Evolutionary conservation across 2,113 vertebrate genomes (phyloP).

Genomic region (Prionailurus viverrinus): DNA sequence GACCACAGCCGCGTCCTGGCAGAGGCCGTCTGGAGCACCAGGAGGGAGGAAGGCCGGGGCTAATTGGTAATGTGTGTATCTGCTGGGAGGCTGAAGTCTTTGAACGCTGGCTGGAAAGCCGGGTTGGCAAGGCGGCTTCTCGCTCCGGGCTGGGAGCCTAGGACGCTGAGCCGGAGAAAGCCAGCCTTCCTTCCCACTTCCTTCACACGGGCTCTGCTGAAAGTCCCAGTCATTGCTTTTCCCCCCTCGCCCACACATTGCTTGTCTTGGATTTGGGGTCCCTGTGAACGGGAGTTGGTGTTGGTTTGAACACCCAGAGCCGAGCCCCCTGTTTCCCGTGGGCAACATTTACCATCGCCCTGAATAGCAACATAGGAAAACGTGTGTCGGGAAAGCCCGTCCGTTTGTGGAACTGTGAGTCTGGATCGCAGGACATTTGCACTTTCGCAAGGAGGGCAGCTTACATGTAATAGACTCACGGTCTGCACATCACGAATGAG

Average conservation of each 20-base stretch:
- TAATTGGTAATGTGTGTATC: neutral
- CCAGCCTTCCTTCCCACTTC: neutral
- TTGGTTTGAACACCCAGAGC: neutral
- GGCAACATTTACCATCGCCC: neutral
- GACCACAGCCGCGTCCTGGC: neutral
- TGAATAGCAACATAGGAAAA: neutral
- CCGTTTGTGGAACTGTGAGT: neutral
- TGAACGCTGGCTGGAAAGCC: neutral
- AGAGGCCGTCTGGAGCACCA: neutral
- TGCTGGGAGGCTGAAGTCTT: neutral
- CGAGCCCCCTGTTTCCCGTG: neutral
- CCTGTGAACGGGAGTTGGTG: conserved; percentile 25
- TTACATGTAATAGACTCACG: neutral
- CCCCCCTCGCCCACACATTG: neutral
- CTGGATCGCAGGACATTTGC: neutral
- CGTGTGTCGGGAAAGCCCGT: neutral
- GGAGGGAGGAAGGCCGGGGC: neutral
- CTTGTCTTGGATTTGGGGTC: conserved; percentile 65
- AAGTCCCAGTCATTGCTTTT: neutral
- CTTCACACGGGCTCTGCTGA: neutral
- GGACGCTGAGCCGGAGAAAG: neutral
- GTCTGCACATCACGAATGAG: neutral
- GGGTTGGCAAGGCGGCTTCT: neutral
- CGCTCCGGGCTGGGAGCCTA: neutral
- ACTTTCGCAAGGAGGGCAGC: neutral